Conservation (phyloP, 1,140 invertebrate genomes). For the Spodoptera frugiperda region DNA sequence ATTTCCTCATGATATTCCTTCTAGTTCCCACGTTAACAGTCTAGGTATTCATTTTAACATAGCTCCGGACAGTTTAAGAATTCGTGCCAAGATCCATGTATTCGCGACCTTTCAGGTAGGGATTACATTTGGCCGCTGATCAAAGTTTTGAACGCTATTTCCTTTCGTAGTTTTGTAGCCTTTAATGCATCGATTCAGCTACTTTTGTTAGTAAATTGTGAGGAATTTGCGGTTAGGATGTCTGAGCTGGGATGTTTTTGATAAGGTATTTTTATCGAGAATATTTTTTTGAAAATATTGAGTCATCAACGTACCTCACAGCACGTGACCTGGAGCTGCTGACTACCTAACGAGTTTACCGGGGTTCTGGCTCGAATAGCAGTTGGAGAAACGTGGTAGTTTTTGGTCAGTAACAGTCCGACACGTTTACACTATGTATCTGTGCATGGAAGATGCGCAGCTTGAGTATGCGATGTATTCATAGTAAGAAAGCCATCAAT, state of each 20-base stretch:
- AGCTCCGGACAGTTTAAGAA: slow-evolving; percentile 67
- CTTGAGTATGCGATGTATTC: too few species aligned
- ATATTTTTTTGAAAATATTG: neutral
- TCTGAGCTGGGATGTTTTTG: neutral
- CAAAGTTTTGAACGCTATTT: slow-evolving; percentile 75
- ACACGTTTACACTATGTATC: too few species aligned
- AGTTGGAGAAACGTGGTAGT: too few species aligned
- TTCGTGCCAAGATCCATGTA: slow-evolving; percentile 75
- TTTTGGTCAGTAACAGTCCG: too few species aligned
- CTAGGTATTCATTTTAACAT: slow-evolving; percentile 61
- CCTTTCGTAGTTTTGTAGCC: slow-evolving; percentile 69
- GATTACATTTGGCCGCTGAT: slow-evolving; percentile 79
- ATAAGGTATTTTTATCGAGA: neutral
- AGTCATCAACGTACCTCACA: too few species aligned
- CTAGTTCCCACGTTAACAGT: slow-evolving; percentile 45
- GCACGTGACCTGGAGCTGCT: too few species aligned
- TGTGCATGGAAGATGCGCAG: too few species aligned
- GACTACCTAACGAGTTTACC: too few species aligned
- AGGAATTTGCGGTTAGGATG: neutral
- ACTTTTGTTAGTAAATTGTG: slow-evolving; percentile 63
- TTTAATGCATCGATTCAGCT: slow-evolving; percentile 66
- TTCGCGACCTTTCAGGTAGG: slow-evolving; percentile 76
- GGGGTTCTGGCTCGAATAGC: too few species aligned
- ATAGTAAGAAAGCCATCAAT: too few species aligned
- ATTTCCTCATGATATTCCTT: neutral